phyloP scores from a whole-genome alignment of 2,888 invertebrate genomes.

The Aporophyla nigra region DNA sequence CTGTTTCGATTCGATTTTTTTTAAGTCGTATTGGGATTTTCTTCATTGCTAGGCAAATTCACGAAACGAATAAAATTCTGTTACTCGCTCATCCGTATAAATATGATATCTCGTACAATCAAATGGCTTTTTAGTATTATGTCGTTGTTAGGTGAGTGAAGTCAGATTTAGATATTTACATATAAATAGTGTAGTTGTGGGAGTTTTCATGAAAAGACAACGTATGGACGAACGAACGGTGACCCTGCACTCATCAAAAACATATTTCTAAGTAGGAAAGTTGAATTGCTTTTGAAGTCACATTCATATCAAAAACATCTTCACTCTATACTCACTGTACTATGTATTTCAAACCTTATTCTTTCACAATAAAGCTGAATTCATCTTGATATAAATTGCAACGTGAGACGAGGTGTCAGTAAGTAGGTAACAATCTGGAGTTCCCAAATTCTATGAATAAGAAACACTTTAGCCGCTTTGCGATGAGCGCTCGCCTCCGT shows the following conservation, averaged over 20 bases:
- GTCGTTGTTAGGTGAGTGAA: background rate
- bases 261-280: conserved; percentile 74
- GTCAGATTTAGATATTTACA: conserved; percentile 22
- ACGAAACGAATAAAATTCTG: background rate
- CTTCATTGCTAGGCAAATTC: background rate
- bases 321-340: conserved; percentile 23
- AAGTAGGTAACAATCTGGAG: conserved; percentile 67
- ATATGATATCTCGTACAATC: background rate
- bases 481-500: conserved; percentile 36
- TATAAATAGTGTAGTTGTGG: background rate
- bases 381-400: background rate
- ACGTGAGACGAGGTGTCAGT: conserved; percentile 46
- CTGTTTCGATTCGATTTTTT: too few species aligned
- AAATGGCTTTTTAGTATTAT: background rate
- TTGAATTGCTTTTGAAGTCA: conserved; percentile 74
- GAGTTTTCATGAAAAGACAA: conserved; percentile 14
- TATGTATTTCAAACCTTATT: conserved; percentile 45
- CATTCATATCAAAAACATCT: conserved; percentile 49
- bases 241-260: conserved; percentile 64
- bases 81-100: too few species aligned
- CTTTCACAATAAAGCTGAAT: conserved; percentile 4
- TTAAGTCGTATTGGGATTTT: too few species aligned
- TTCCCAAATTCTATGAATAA: conserved; percentile 75
- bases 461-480: conserved; percentile 66
- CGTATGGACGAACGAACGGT: background rate